These are phyloP conservation scores for Penaeus vannamei DNA, from an alignment of 1,140 invertebrate species.

Conservation along the genomic window DNA sequence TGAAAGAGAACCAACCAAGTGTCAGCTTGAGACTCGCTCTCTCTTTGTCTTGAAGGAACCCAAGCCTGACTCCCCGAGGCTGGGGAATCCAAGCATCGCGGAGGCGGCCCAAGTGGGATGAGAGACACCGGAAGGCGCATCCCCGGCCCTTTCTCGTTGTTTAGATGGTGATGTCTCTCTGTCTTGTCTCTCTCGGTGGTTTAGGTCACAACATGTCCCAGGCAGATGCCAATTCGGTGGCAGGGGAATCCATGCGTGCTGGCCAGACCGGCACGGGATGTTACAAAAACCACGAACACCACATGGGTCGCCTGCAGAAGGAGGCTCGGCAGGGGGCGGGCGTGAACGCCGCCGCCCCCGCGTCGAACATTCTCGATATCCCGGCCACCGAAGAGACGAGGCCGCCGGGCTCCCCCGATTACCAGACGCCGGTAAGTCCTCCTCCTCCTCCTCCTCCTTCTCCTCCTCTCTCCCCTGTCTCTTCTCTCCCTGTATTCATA, in stretches of 20 bases:
- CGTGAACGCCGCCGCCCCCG: constrained; percentile 49
- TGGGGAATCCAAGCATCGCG: too few species aligned
- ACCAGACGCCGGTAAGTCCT: constrained; percentile 68
- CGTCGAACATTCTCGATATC: constrained; percentile 62
- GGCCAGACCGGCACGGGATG: constrained; percentile 84
- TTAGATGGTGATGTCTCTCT: constrained; percentile 60
- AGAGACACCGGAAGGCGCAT: background rate
- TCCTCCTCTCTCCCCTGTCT: background rate
- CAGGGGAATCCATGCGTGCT: constrained; percentile 79
- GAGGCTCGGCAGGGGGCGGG: constrained; percentile 61
- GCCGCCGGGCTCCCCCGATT: constrained; percentile 61
- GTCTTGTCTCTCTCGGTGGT: constrained; percentile 50
- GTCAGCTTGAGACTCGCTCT: too few species aligned
- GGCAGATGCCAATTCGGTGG: constrained; percentile 86
- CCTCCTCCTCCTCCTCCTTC: background rate
- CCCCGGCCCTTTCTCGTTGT: background rate
- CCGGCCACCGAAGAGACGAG: constrained; percentile 49
- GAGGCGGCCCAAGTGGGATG: background rate
- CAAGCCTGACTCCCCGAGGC: too few species aligned
- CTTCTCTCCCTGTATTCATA: background rate
- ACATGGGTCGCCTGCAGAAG: constrained; percentile 69
- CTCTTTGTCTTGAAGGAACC: too few species aligned
- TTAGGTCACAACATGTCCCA: constrained; percentile 91
- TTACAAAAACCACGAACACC: constrained; percentile 88
- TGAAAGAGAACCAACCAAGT: too few species aligned